Evolutionary conservation across 2,888 invertebrate genomes (phyloP), one percentile per base, ranked within the genome.

Genomic region (Oscheius sp.): DNA sequence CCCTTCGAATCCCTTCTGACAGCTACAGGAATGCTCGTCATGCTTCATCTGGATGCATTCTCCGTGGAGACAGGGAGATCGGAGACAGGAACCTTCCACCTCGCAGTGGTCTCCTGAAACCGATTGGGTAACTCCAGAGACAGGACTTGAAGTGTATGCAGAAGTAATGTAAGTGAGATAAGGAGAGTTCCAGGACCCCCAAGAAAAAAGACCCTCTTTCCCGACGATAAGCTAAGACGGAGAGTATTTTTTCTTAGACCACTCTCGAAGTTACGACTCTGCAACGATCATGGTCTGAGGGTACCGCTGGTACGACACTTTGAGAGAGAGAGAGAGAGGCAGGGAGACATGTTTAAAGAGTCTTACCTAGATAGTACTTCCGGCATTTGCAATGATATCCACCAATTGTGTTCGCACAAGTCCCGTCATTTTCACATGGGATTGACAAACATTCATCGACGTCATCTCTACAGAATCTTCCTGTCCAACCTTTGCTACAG

Each of bases 341-440:
- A 21, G 21, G 21, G 21, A 21, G 21, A 21, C 21, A 21, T 0
- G 21, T 21, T 21, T 21, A 21, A 21, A 21, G 21, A 21, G 21
- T 21, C 0, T 35, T 37, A 80, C 82, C 85, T 70, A 85, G 76
- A 63, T 79, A 85, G 70, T 79, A 82, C 68, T 84, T 80, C 42
- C 80, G 84, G 55, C 87, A 86, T 35, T 78, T 74, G 66, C 86
- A 86, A 7, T 59, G 63, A 47, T 78, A 81, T 3, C 76, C 78
- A 33, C 77, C 79, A 35, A 51, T 55, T n/a, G 62, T 42, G 29
- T 79, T 80, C 48, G 71, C n/a, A 75, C 98, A 98, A 72, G 93
- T 93, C 33, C 95, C 97, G 0, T 95, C 95, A 90, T 97, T 96
- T 76, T 94, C 92, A 90, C 98, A 98, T 0, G 85, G 81, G 59